Evolutionary conservation across 1,140 invertebrate species (phyloP).

Genomic region (Heterodera carotae): DNA sequence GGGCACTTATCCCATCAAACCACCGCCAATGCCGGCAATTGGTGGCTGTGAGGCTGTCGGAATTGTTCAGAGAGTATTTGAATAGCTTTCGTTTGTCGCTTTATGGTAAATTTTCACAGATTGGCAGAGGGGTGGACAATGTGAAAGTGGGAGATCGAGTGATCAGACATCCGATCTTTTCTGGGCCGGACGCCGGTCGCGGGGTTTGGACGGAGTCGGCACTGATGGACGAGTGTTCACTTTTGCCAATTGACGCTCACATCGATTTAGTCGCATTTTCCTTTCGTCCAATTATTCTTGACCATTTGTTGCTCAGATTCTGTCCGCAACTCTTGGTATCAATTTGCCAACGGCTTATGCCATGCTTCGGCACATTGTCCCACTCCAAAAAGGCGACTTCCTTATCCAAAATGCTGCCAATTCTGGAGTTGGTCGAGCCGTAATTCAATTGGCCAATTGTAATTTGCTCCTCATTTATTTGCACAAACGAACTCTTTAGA

Average conservation of each 20-base stretch:
- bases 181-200: neutral
- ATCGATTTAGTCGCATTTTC: conserved; percentile 3
- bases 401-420: conserved; percentile 22
- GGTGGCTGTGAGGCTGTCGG: conserved; percentile 20
- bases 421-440: conserved; percentile 6
- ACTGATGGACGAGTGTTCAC: neutral
- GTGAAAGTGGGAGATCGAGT: conserved; percentile 7
- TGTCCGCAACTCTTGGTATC: conserved; percentile 10
- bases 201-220: conserved; percentile 27
- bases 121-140: conserved; percentile 10
- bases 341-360: conserved; percentile 7
- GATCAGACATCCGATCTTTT: neutral
- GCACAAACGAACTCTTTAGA: neutral
- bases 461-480: neutral
- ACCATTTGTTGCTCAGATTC: neutral
- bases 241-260: neutral
- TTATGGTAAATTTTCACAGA: neutral
- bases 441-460: conserved; percentile 24
- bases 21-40: neutral
- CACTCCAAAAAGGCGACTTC: conserved; percentile 10
- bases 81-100: neutral
- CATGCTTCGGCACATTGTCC: conserved; percentile 18
- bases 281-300: neutral
- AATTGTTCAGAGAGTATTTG: conserved; percentile 6
- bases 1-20: conserved; percentile 6